phyloP scores from a whole-genome alignment of 1,140 invertebrate species.

The Scaptomyza graminum region DNA sequence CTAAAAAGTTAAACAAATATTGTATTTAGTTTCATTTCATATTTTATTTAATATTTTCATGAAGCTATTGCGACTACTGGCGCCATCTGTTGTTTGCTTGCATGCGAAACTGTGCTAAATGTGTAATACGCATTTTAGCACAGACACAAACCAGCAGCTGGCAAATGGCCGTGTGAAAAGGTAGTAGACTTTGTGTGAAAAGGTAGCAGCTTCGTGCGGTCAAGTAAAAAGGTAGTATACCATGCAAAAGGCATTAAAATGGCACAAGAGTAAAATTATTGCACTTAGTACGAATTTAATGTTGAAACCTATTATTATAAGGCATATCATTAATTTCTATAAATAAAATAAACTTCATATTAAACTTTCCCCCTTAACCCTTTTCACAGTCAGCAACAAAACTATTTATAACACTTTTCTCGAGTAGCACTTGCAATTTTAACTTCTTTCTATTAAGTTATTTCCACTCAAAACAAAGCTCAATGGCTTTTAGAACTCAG shows the following conservation, averaged over 20 bases:
- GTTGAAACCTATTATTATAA: too few species aligned
- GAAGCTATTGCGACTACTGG: background rate
- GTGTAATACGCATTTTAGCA: conserved; percentile 28
- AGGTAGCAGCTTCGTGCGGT: too few species aligned
- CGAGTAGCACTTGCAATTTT: background rate
- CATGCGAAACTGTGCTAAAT: conserved; percentile 42
- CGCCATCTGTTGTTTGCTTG: conserved; percentile 53
- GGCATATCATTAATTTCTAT: too few species aligned
- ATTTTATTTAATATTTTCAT: background rate
- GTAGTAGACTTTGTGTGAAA: conserved; percentile 11
- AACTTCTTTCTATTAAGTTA: background rate
- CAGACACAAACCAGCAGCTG: conserved; percentile 33
- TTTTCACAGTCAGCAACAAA: background rate
- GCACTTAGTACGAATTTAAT: too few species aligned
- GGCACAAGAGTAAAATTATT: too few species aligned
- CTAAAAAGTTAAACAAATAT: conserved; percentile 84
- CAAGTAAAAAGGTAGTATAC: too few species aligned
- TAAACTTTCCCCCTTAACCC: too few species aligned
- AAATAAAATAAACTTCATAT: too few species aligned
- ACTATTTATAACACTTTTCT: background rate
- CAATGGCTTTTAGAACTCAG: conserved; percentile 3
- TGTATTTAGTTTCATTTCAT: conserved; percentile 5
- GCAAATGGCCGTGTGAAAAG: background rate
- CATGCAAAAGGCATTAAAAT: too few species aligned
- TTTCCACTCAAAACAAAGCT: conserved; percentile 2